Conservation (phyloP, 2,113 vertebrate species). For the Falco punctatus region DNA sequence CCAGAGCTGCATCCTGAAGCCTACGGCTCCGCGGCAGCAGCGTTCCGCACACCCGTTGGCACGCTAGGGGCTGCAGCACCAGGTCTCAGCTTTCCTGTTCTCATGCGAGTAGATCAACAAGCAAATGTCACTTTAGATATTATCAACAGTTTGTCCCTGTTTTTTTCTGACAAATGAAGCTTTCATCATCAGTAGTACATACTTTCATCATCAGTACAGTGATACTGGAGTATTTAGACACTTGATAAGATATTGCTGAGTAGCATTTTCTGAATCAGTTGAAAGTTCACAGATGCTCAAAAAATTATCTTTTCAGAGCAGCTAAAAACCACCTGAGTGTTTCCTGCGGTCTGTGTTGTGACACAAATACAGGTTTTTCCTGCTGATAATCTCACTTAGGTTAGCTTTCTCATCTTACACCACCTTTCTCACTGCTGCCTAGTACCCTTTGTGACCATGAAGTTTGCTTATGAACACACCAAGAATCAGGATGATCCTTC, state of each 20-base stretch:
- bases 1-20: background rate
- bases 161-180: background rate
- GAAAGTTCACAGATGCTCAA: background rate
- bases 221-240: background rate
- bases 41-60: fast-evolving
- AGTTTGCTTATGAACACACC: background rate
- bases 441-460: fast-evolving
- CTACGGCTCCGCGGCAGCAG: background rate
- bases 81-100: background rate
- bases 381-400: background rate
- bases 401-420: background rate
- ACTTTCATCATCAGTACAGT: background rate
- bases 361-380: background rate
- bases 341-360: background rate
- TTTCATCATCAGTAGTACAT: background rate
- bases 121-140: background rate
- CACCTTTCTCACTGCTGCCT: background rate
- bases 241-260: background rate
- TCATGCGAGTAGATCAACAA: background rate
- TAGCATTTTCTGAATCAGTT: background rate
- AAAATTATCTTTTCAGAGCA: background rate
- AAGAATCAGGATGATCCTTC: background rate
- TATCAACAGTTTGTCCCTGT: background rate
- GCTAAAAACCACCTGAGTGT: background rate
- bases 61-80: background rate